A percentile compares a stretch with the other conserved stretches of the same genome.
These are phyloP conservation scores for Tiliacea citrago DNA, from an alignment of 2,888 invertebrate genomes.

Conservation along the genomic window DNA sequence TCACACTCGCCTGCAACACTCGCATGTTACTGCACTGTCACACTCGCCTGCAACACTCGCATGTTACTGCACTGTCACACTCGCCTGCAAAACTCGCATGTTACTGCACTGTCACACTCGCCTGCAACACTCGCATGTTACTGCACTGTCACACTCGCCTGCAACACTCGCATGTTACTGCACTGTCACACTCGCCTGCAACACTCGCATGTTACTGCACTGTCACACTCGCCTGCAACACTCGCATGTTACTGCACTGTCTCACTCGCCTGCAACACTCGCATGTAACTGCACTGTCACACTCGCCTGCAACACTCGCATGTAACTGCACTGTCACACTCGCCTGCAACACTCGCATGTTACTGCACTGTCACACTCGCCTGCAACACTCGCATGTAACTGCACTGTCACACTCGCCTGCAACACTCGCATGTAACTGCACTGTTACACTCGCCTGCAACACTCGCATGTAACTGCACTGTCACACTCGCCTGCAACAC, in stretches of 20 bases:
- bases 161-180: no score
- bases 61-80: neutral
- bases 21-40: constrained; percentile 1
- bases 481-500: neutral
- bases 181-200: constrained; percentile 1
- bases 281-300: neutral
- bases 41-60: neutral
- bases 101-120: neutral
- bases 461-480: constrained; percentile 1
- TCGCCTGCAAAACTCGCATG: no score
- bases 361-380: neutral
- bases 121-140: neutral
- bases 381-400: no score
- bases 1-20: no score
- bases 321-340: constrained; percentile 1
- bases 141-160: neutral
- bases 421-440: neutral
- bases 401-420: constrained; percentile 2
- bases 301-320: no score
- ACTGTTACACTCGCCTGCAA: no score
- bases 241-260: constrained; percentile 2
- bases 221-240: no score
- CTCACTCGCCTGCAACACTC: neutral
- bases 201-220: neutral
- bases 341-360: neutral